Base-by-base conservation (phyloP, 2,113 vertebrate species). In the Petroica traversi region DNA sequence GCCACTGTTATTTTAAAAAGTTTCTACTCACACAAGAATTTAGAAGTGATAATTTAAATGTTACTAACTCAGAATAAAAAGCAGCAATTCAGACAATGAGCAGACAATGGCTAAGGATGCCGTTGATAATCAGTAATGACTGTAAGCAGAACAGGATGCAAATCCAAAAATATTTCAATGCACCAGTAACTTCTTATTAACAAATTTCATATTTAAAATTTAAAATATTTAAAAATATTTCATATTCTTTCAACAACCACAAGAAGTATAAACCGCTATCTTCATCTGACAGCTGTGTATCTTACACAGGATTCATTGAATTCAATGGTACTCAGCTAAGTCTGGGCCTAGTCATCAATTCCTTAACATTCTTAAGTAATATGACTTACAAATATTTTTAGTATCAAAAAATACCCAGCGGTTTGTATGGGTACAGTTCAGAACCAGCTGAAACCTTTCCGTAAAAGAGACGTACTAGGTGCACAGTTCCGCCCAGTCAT, bases 81-180 rank as follows among this genome's bases (percentile, higher is more conserved):
- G 22, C 9, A 58, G 12, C 1, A 1, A 69, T 29, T 45, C 1
- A 0, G 46, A 26, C 31, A 46, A 13, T 0, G 0, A 5, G 41
- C 1, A 0, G 46, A 26, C 31, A 46, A 13, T 0, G 0, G 6
- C 40, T 84, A 38, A 43, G 23, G 34, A 41, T 48, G 5, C 15
- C 69, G 69, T 25, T 58, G 19, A 33, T 36, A 82, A 57, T 17
- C 15, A 24, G 2, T 25, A 61, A 84, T 6, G 12, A 9, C 25
- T 59, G 26, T 4, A 83, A 76, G 41, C 63, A 71, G 33, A 91
- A 78, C 18, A 41, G 15, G 11, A 58, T 43, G 24, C 3, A 69
- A 40, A 67, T 23, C 26, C 9, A 81, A 23, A 5, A 64, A 45
- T 36, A 82, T 26, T 72, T 76, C 36, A 59, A 38, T 15, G 14